A percentile compares a stretch with the other conserved stretches of the same genome.
Conservation (phyloP, 2,888 invertebrate species). For the Drepanosiphum platanoidis region DNA sequence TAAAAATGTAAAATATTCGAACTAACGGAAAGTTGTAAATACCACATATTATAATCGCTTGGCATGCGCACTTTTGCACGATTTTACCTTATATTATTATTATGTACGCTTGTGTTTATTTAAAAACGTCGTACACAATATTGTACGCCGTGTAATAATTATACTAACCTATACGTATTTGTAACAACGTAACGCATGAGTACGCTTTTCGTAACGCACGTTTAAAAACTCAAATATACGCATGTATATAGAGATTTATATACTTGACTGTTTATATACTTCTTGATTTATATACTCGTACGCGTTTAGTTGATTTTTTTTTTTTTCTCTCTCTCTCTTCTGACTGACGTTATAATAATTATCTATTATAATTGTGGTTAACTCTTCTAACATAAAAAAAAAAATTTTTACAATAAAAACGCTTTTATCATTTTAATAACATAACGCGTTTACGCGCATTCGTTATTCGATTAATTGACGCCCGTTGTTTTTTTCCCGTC, state of each 20-base stretch:
- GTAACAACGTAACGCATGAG: constrained; percentile 3
- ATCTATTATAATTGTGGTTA: constrained; percentile 28
- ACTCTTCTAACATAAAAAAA: constrained; percentile 27
- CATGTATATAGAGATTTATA: too few relatives aligned
- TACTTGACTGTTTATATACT: too few relatives aligned
- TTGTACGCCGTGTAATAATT: neutral
- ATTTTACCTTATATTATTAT: constrained; percentile 23
- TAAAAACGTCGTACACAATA: neutral
- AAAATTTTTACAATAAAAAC: neutral
- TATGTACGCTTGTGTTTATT: neutral
- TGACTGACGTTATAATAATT: constrained; percentile 43
- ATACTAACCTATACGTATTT: neutral
- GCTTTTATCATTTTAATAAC: constrained; percentile 23
- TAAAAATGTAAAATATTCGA: constrained; percentile 50
- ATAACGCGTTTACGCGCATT: neutral
- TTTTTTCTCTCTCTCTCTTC: too few relatives aligned
- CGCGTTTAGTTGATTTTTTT: constrained; percentile 9
- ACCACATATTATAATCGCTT: constrained; percentile 45
- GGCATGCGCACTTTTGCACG: constrained; percentile 49
- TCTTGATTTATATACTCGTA: constrained; percentile 1
- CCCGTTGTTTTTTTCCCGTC: constrained; percentile 55
- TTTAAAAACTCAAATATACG: too few relatives aligned
- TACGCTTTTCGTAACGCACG: constrained; percentile 26
- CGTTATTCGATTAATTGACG: constrained; percentile 40
- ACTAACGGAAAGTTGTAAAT: constrained; percentile 45